Conservation (phyloP, 2,888 invertebrate genomes). For the Tetramorium bicarinatum region DNA sequence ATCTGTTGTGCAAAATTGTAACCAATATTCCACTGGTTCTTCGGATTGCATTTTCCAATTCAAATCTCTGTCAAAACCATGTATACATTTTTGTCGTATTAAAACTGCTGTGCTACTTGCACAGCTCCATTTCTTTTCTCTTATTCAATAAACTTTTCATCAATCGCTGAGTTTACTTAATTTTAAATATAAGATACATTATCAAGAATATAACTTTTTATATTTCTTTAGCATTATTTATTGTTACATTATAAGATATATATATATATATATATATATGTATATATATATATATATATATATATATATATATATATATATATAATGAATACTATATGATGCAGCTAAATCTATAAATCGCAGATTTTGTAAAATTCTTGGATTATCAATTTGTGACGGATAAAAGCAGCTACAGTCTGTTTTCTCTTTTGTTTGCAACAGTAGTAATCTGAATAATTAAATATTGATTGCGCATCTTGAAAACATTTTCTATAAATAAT, state of each 20-base stretch:
- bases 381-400: background rate
- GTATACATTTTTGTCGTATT: constrained; percentile 81
- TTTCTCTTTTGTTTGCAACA: constrained; percentile 76
- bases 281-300: no score
- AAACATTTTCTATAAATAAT: constrained; percentile 73
- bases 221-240: background rate
- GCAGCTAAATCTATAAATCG: background rate
- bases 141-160: constrained; percentile 75
- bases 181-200: background rate
- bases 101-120: constrained; percentile 14
- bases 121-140: background rate
- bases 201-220: constrained; percentile 16
- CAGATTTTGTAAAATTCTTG: background rate
- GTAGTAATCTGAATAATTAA: constrained; percentile 76
- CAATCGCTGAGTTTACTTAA: constrained; percentile 81
- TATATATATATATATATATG: no score
- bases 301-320: no score
- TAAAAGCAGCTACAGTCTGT: constrained; percentile 64
- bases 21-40: constrained; percentile 77
- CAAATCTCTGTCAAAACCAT: constrained; percentile 62
- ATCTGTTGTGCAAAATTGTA: constrained; percentile 44
- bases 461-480: constrained; percentile 79
- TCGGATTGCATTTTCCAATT: constrained; percentile 67
- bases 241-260: background rate
- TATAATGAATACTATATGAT: background rate